phyloP scores from a whole-genome alignment of 2,113 vertebrate species.

The Onychorhynchus coronatus region DNA sequence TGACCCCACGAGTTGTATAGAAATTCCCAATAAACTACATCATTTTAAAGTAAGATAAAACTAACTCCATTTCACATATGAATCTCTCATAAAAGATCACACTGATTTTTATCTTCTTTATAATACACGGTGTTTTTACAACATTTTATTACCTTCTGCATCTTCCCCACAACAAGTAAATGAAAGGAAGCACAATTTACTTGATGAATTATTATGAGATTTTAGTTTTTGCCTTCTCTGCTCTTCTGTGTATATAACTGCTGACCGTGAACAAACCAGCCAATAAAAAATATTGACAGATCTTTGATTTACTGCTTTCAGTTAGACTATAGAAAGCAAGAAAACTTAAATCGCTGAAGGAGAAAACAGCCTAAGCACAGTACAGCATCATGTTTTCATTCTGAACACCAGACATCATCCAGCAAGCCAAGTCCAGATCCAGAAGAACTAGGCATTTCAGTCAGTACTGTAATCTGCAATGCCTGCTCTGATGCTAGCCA shows the following conservation, averaged over 20 bases:
- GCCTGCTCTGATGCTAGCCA: background rate
- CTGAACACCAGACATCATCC: background rate
- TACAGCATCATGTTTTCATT: background rate
- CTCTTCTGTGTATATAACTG: background rate
- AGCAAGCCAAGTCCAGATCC: background rate
- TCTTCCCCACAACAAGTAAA: background rate
- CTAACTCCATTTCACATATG: background rate
- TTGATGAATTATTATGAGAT: background rate
- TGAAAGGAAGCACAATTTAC: background rate
- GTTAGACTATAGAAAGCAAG: background rate
- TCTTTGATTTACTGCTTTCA: background rate
- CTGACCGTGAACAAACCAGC: background rate
- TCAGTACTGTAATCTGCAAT: background rate
- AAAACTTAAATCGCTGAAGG: background rate
- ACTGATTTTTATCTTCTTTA: background rate
- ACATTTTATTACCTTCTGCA: background rate
- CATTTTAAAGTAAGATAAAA: background rate
- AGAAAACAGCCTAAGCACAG: background rate
- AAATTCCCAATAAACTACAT: background rate
- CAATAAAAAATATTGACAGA: conserved; percentile 8
- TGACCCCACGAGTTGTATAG: background rate
- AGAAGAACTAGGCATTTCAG: background rate
- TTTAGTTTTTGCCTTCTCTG: background rate
- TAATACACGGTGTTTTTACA: background rate
- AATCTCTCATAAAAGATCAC: background rate